A percentile compares a stretch with the other conserved stretches of the same genome.
Conservation (phyloP, 2,888 invertebrate species). For the Orchesellides sinensis region DNA sequence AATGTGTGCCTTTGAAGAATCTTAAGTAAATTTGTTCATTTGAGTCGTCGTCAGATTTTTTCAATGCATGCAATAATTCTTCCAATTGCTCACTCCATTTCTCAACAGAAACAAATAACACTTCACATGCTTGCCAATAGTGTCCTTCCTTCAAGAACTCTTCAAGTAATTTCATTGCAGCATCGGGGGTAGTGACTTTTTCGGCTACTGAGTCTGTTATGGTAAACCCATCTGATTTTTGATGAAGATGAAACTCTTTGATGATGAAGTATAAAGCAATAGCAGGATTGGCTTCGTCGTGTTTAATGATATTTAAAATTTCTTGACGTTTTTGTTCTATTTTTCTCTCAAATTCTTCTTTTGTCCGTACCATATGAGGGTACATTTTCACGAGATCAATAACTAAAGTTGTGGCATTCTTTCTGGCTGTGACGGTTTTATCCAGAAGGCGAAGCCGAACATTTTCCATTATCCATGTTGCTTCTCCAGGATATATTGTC, state of each 20-base stretch:
- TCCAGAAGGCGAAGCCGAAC: constrained; percentile 64
- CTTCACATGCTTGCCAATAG: constrained; percentile 68
- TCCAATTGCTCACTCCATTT: constrained; percentile 19
- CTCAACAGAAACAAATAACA: constrained; percentile 8
- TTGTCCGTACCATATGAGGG: constrained; percentile 63
- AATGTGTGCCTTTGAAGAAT: constrained; percentile 33
- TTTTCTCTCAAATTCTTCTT: constrained; percentile 18
- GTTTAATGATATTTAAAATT: constrained; percentile 32
- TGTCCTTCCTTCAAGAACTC: constrained; percentile 29
- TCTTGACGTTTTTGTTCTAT: constrained; percentile 18
- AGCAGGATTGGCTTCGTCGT: constrained; percentile 18
- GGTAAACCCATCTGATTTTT: not conserved
- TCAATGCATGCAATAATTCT: not conserved
- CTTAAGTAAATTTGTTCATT: constrained; percentile 30
- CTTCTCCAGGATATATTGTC: constrained; percentile 45
- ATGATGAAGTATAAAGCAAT: constrained; percentile 46
- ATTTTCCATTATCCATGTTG: constrained; percentile 44
- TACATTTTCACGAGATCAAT: constrained; percentile 62
- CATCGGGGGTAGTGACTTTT: constrained; percentile 14
- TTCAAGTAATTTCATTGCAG: constrained; percentile 49
- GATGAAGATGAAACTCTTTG: constrained; percentile 53
- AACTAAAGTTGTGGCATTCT: constrained; percentile 63
- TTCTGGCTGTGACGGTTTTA: constrained; percentile 66
- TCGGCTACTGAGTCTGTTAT: not conserved
- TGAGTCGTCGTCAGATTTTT: constrained; percentile 18